Evolutionary conservation across 2,113 vertebrate genomes (phyloP).

Genomic region (Pristiophorus japonicus): DNA sequence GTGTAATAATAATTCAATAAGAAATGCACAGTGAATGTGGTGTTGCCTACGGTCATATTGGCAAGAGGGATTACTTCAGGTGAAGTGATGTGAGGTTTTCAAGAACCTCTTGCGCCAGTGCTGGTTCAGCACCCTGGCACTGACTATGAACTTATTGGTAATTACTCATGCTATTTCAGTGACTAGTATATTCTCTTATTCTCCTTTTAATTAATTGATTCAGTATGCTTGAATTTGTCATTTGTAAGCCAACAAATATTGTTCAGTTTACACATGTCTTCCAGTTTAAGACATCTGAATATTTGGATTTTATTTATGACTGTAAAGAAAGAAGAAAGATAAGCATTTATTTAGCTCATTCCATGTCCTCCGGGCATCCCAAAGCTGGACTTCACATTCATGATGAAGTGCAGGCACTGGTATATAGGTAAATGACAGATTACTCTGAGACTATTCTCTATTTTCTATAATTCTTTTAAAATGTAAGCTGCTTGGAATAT

Average conservation of each 20-base stretch:
- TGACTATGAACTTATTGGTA: background rate
- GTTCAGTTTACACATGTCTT: background rate
- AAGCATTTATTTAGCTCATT: background rate
- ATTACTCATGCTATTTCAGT: background rate
- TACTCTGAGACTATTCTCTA: background rate
- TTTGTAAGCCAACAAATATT: background rate
- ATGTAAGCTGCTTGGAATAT: background rate
- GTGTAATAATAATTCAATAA: background rate
- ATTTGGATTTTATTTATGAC: background rate
- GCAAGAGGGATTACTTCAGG: background rate
- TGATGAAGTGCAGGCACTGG: background rate
- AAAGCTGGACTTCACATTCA: background rate
- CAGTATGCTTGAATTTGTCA: background rate
- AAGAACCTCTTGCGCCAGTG: background rate
- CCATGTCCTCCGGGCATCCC: background rate
- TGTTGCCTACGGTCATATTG: background rate
- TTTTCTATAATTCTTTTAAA: background rate
- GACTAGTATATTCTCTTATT: background rate
- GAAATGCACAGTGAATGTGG: background rate
- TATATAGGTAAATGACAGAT: background rate
- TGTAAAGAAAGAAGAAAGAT: background rate
- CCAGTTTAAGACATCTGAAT: background rate
- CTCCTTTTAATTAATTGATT: background rate
- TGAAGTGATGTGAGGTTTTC: background rate
- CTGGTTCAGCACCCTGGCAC: background rate